Evolutionary conservation across 2,113 vertebrate genomes (phyloP).

Genomic region (Orcinus orca): DNA sequence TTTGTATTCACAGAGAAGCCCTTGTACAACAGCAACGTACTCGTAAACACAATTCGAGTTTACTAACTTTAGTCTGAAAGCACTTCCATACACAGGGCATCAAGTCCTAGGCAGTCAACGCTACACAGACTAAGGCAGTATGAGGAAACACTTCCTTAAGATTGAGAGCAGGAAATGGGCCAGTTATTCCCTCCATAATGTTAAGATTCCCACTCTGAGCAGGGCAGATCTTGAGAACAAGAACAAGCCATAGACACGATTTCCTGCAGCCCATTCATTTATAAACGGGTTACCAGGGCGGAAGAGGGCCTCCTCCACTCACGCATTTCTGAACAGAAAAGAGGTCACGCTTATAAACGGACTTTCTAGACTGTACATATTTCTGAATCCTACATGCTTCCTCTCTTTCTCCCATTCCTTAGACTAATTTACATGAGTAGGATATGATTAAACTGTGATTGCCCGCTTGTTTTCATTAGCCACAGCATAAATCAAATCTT

Average conservation of each 20-base stretch:
- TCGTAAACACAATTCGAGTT: background rate
- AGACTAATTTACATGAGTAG: slow-evolving; percentile 15
- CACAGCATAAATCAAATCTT: slow-evolving; percentile 61
- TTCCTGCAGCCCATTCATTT: background rate
- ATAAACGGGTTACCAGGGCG: background rate
- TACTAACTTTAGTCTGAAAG: background rate
- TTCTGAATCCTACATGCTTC: background rate
- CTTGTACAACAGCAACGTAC: background rate
- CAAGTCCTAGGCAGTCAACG: background rate
- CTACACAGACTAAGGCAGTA: background rate
- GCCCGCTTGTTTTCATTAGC: slow-evolving; percentile 57
- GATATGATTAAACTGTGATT: slow-evolving; percentile 28
- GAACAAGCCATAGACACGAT: background rate
- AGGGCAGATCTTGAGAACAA: background rate
- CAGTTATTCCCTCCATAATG: background rate
- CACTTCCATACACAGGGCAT: background rate
- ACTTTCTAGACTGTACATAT: background rate
- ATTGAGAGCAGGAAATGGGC: background rate
- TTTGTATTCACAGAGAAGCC: background rate
- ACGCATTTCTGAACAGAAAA: background rate
- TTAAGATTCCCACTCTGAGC: background rate
- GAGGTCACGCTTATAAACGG: background rate
- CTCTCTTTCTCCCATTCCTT: background rate
- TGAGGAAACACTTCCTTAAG: background rate
- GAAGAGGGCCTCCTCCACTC: background rate